Conservation (phyloP, 1,140 invertebrate genomes). For the Heliothis virescens region DNA sequence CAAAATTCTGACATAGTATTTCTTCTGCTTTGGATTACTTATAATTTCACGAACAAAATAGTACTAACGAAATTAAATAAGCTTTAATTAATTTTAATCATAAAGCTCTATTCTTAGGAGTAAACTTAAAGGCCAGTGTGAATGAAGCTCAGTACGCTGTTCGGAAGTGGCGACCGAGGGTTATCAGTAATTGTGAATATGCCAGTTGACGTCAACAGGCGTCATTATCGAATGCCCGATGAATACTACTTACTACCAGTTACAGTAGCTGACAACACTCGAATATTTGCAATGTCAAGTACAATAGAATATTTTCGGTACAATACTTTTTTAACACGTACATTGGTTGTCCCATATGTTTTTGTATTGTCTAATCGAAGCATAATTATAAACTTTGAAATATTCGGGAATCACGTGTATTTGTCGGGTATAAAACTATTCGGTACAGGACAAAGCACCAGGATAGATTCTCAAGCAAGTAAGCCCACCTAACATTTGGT, state of each 20-base stretch:
- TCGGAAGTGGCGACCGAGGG: conserved; percentile 56
- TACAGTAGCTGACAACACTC: not conserved
- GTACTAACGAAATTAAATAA: not conserved
- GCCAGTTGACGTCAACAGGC: conserved; percentile 47
- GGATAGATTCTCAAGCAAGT: too few relatives aligned
- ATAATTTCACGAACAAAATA: too few relatives aligned
- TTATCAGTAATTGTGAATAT: conserved; percentile 53
- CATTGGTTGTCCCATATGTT: too few relatives aligned
- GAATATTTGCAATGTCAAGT: conserved; percentile 13
- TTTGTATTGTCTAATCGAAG: too few relatives aligned
- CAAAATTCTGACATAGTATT: too few relatives aligned
- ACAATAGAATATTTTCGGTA: not conserved
- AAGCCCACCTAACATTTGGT: too few relatives aligned
- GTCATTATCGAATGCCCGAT: conserved; percentile 32
- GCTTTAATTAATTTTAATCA: not conserved
- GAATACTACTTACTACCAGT: conserved; percentile 15
- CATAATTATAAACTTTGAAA: too few relatives aligned
- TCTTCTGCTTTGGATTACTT: too few relatives aligned
- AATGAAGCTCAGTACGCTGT: conserved; percentile 39
- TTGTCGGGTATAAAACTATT: too few relatives aligned
- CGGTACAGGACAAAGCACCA: too few relatives aligned
- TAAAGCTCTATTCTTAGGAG: not conserved
- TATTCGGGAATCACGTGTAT: too few relatives aligned
- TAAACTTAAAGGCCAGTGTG: conserved; percentile 36
- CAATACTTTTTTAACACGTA: not conserved